Percentiles rank a stretch among this genome's conserved stretches.
These are phyloP conservation scores for Heliothis peltigera DNA, from an alignment of 2,888 invertebrate species.

Conservation along the genomic window DNA sequence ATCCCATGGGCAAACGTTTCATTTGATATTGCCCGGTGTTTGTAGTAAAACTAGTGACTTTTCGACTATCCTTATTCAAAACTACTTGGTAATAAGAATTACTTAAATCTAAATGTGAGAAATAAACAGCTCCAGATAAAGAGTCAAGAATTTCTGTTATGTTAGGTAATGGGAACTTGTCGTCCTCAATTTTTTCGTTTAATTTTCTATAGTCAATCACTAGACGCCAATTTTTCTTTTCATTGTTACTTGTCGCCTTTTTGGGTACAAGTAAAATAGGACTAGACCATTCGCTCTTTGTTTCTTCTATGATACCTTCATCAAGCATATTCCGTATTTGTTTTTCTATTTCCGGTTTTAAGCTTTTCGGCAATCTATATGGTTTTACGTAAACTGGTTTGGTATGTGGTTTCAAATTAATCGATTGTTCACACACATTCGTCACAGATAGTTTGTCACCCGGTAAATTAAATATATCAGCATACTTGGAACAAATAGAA, in stretches of 20 bases:
- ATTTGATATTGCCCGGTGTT: slow-evolving; percentile 21
- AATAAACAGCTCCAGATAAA: slow-evolving; percentile 21
- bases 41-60: slow-evolving; percentile 35
- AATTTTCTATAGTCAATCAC: slow-evolving; percentile 34
- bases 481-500: slow-evolving; percentile 21
- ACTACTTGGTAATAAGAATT: slow-evolving; percentile 27
- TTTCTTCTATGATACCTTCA: slow-evolving; percentile 36
- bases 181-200: slow-evolving; percentile 20
- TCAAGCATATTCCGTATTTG: slow-evolving; percentile 24
- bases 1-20: slow-evolving; percentile 36
- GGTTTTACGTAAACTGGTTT: slow-evolving; percentile 25
- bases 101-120: slow-evolving; percentile 29
- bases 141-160: slow-evolving; percentile 16
- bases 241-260: slow-evolving; percentile 3
- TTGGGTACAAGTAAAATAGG: slow-evolving; percentile 8
- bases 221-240: slow-evolving; percentile 27
- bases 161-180: slow-evolving; percentile 8
- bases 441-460: slow-evolving; percentile 21
- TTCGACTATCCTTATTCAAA: slow-evolving; percentile 24
- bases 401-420: slow-evolving; percentile 25
- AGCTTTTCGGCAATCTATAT: slow-evolving; percentile 22
- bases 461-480: slow-evolving; percentile 15
- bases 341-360: slow-evolving; percentile 25
- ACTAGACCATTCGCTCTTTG: slow-evolving; percentile 22
- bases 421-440: slow-evolving; percentile 15